These are phyloP conservation scores for Ceratosolen solmsi DNA, from an alignment of 1,140 invertebrate species.

Conservation along the genomic window DNA sequence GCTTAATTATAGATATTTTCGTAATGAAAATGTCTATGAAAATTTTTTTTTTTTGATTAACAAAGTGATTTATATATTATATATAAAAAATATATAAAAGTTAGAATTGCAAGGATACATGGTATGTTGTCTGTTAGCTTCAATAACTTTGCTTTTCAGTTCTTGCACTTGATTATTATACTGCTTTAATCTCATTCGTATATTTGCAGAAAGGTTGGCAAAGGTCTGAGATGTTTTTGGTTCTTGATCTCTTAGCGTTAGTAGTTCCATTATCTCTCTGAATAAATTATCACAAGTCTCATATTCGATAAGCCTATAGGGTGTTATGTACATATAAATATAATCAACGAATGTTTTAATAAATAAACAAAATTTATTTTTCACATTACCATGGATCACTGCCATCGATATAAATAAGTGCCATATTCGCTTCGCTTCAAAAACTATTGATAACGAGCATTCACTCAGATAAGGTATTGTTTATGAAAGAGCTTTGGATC, in stretches of 20 bases:
- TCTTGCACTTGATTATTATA: constrained; percentile 77
- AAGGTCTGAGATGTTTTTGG: constrained; percentile 74
- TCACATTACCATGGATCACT: constrained; percentile 68
- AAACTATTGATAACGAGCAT: neutral
- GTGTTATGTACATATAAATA: constrained; percentile 47
- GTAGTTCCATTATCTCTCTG: constrained; percentile 77
- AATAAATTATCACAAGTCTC: constrained; percentile 79
- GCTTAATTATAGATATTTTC: too few species aligned
- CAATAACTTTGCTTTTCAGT: constrained; percentile 75
- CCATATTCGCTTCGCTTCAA: constrained; percentile 57
- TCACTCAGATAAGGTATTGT: neutral
- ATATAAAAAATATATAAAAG: neutral
- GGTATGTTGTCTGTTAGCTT: constrained; percentile 67
- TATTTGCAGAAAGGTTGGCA: constrained; percentile 75
- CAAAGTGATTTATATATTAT: too few species aligned
- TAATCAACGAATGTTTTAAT: neutral
- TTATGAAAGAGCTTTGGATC: neutral
- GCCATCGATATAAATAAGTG: constrained; percentile 68
- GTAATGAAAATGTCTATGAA: too few species aligned
- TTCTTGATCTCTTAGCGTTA: constrained; percentile 75
- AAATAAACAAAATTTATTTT: neutral
- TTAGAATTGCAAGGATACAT: constrained; percentile 73
- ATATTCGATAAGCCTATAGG: constrained; percentile 77
- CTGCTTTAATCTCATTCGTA: constrained; percentile 78
- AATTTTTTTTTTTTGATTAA: too few species aligned